phyloP scores from a whole-genome alignment of 2,113 vertebrate genomes.

The Elaphurus davidianus region DNA sequence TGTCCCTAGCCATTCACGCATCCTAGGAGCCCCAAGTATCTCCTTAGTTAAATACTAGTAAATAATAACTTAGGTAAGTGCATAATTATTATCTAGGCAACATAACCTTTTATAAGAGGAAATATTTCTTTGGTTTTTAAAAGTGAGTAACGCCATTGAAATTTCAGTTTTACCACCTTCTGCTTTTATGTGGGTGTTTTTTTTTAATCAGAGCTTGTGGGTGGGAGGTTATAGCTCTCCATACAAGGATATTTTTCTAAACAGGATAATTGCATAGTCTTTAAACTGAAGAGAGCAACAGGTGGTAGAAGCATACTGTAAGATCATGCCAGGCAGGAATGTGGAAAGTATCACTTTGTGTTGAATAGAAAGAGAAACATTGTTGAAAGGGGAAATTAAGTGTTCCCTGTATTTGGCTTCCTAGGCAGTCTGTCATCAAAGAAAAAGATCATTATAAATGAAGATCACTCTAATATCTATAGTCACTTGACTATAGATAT shows the following conservation, averaged over 20 bases:
- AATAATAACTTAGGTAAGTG: not conserved
- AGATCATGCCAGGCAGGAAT: not conserved
- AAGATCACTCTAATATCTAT: not conserved
- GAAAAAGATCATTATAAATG: not conserved
- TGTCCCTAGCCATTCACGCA: not conserved
- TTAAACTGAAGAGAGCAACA: slow-evolving; percentile 8
- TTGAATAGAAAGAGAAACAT: not conserved
- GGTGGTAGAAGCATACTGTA: slow-evolving; percentile 21
- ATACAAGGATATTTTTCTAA: slow-evolving; percentile 19
- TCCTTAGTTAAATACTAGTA: not conserved
- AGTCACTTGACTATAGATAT: not conserved
- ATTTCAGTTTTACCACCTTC: slow-evolving; percentile 23
- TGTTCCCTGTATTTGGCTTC: not conserved
- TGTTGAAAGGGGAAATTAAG: not conserved
- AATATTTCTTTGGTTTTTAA: not conserved
- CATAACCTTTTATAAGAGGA: not conserved
- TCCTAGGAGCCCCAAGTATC: not conserved
- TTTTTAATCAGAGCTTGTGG: not conserved
- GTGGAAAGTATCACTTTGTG: not conserved
- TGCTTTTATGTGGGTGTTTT: slow-evolving; percentile 7
- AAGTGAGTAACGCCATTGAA: not conserved
- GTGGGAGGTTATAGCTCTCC: slow-evolving; percentile 2
- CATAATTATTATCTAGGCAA: not conserved
- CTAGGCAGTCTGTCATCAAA: not conserved
- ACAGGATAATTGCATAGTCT: not conserved